phyloP scores from a whole-genome alignment of 1,140 invertebrate genomes.

The Drosophila ambigua region DNA sequence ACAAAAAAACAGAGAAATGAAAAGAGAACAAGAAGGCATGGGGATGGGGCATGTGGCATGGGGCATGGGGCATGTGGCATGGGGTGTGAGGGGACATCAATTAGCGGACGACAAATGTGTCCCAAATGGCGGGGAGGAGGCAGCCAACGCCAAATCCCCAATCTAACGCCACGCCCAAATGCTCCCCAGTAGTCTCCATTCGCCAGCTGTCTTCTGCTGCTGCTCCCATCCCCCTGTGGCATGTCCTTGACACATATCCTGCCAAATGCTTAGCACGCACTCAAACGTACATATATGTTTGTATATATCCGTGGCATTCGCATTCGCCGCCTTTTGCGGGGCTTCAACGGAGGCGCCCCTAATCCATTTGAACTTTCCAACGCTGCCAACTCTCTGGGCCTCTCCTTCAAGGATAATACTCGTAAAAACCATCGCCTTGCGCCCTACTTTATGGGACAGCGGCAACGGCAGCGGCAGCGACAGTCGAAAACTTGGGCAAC shows the following conservation, averaged over 20 bases:
- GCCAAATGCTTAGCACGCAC: slow-evolving; percentile 58
- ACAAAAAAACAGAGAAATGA: slow-evolving; percentile 5
- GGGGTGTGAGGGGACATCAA: slow-evolving; percentile 60
- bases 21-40: background rate
- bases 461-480: background rate
- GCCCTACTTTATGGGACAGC: slow-evolving; percentile 64
- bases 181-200: slow-evolving; percentile 20
- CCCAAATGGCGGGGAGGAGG: slow-evolving; percentile 46
- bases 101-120: slow-evolving; percentile 72
- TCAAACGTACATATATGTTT: slow-evolving; percentile 7
- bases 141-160: no score
- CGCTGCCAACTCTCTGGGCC: slow-evolving; percentile 27
- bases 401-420: slow-evolving; percentile 62
- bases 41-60: no score
- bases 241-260: slow-evolving; percentile 78
- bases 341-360: slow-evolving; percentile 63
- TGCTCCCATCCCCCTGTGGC: slow-evolving; percentile 13
- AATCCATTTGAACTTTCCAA: slow-evolving; percentile 73
- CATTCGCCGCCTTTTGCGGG: slow-evolving; percentile 50
- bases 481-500: slow-evolving; percentile 16
- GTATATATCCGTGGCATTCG: slow-evolving; percentile 5
- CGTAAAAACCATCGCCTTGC: slow-evolving; percentile 55
- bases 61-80: background rate
- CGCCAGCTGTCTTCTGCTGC: background rate
- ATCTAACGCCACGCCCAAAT: slow-evolving; percentile 33